Conservation (phyloP, 2,113 vertebrate genomes). For the Gavia stellata region DNA sequence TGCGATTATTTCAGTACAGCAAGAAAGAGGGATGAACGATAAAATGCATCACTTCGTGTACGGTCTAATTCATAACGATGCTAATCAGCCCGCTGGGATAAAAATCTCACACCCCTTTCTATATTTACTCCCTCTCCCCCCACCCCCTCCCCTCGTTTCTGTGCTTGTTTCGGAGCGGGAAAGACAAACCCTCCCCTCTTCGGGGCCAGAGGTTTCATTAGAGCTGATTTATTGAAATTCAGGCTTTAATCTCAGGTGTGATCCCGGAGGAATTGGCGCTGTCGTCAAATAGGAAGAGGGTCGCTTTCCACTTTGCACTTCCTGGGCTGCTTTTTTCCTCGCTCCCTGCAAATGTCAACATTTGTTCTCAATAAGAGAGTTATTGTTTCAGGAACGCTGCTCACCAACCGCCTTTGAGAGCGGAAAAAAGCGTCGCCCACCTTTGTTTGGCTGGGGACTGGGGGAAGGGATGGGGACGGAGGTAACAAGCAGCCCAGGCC, state of each 20-base stretch:
- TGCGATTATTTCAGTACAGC: neutral
- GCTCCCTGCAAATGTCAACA: constrained; percentile 84
- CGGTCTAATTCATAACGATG: constrained; percentile 65
- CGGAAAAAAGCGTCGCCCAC: constrained; percentile 70
- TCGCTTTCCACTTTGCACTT: constrained; percentile 67
- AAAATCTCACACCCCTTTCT: neutral
- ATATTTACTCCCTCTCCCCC: constrained; percentile 53
- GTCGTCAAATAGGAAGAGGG: constrained; percentile 76
- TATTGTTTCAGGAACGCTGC: constrained; percentile 84
- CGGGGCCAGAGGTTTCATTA: constrained; percentile 68
- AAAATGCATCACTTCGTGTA: constrained; percentile 47
- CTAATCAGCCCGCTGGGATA: constrained; percentile 60
- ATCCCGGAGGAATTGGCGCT: constrained; percentile 68
- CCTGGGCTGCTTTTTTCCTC: constrained; percentile 56
- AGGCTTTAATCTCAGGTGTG: constrained; percentile 84
- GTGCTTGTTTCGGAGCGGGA: constrained; percentile 36
- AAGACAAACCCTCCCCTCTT: constrained; percentile 45
- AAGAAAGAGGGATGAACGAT: neutral
- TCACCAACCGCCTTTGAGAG: constrained; percentile 78
- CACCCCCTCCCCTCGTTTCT: neutral
- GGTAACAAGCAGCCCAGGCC: neutral
- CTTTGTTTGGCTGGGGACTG: constrained; percentile 53
- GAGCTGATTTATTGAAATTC: constrained; percentile 79
- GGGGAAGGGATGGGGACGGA: neutral
- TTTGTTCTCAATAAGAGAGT: constrained; percentile 88